phyloP scores from a whole-genome alignment of 2,888 invertebrate genomes.

The Ennomos quercinarius region DNA sequence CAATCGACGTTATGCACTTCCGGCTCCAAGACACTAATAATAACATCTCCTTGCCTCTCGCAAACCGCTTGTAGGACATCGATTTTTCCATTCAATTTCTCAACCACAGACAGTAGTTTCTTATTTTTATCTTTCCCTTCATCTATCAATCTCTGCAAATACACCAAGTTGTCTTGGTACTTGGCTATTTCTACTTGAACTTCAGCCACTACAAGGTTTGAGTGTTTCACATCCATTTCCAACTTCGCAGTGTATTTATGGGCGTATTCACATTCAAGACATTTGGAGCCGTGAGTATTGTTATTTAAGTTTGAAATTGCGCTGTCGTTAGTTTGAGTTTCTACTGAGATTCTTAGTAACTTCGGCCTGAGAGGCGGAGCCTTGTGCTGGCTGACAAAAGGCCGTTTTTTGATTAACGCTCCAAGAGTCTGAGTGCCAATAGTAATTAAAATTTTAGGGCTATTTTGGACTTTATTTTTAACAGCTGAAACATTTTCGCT shows the following conservation, averaged over 20 bases:
- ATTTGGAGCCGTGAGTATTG: constrained; percentile 50
- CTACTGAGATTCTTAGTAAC: constrained; percentile 13
- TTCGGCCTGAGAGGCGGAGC: constrained; percentile 17
- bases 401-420: constrained; percentile 13
- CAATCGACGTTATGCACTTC: constrained; percentile 51
- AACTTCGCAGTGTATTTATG: constrained; percentile 54
- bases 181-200: constrained; percentile 57
- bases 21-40: constrained; percentile 50
- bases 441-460: not conserved
- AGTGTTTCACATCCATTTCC: constrained; percentile 55
- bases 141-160: constrained; percentile 55
- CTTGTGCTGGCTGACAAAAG: constrained; percentile 11
- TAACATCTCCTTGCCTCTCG: constrained; percentile 50
- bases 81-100: constrained; percentile 58
- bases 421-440: constrained; percentile 34
- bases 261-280: constrained; percentile 59
- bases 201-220: constrained; percentile 49
- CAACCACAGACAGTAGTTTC: constrained; percentile 52
- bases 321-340: constrained; percentile 26
- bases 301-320: constrained; percentile 49
- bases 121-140: constrained; percentile 61
- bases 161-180: constrained; percentile 63
- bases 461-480: constrained; percentile 9
- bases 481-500: not conserved
- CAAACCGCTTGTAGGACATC: constrained; percentile 56